A percentile compares a stretch with the other conserved stretches of the same genome.
Evolutionary conservation across 2,113 vertebrate genomes (phyloP).

Genomic region (Cebidichthys violaceus): DNA sequence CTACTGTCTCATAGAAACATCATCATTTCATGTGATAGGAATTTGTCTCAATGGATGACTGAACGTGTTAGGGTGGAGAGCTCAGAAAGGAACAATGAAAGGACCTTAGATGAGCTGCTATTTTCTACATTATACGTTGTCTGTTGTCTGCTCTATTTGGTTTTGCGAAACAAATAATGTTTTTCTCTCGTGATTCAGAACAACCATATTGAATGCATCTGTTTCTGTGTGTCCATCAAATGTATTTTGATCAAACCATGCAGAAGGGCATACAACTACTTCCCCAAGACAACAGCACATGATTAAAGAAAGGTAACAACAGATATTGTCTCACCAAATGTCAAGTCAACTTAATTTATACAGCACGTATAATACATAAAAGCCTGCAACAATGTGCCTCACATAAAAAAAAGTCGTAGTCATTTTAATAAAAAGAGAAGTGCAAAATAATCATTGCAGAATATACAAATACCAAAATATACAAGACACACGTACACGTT

Average conservation of each 20-base stretch:
- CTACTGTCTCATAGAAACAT: background rate
- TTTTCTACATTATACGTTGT: background rate
- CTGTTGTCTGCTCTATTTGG: background rate
- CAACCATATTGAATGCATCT: background rate
- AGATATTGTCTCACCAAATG: background rate
- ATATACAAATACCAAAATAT: background rate
- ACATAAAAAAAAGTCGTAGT: background rate
- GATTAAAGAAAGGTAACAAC: background rate
- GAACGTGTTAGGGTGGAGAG: background rate
- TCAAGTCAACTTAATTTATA: background rate
- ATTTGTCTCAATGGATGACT: background rate
- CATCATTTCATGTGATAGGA: background rate
- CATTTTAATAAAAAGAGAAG: background rate
- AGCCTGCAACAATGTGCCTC: background rate
- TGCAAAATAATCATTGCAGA: background rate
- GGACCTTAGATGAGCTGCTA: background rate
- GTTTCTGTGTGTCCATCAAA: background rate
- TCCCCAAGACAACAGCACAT: background rate
- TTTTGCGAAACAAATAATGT: background rate
- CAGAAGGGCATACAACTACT: background rate
- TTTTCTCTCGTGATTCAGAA: background rate
- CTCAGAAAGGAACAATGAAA: background rate
- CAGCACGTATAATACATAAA: background rate
- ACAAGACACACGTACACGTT: background rate
- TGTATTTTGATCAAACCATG: background rate